Evolutionary conservation across 2,113 vertebrate genomes (phyloP), one percentile per base, ranked within the genome.

Genomic region (Trachemys scripta): DNA sequence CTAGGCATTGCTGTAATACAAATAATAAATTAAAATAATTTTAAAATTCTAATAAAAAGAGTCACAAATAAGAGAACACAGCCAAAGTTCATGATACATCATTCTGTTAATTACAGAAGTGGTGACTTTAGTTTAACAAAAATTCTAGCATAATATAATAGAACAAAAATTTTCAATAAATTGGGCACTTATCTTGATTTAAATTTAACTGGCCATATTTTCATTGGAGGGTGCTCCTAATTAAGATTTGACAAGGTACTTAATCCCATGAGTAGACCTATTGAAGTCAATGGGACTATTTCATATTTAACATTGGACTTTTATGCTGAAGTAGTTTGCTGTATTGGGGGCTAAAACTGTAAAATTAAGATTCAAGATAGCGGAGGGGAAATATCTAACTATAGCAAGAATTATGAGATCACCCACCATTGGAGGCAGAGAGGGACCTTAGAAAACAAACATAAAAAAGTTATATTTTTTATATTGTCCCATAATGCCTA

Each of bases 311-410:
- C 94, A 93, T 82, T 72, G 92, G 95, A 90, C 12, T 62, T 5
- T 0, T 92, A 87, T 85, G 92, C 92, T 88, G 56, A 78, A 90
- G 42, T 78, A 27, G 25, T 25, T 76, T 76, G 38, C 72, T 76
- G 22, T 45, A 45, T 45, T 42, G 38, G 38, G 95, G n/a, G 88
- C 90, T 90, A 95, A 76, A 45, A 62, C 72, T 86, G 0, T 35
- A 92, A 65, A 54, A 85, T 11, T 92, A 87, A 88, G 92, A 93
- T 96, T 96, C 96, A 96, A 96, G 94, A 95, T 95, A 96, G 87
- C 93, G 78, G 94, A 95, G 92, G 96, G 89, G 59, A 78, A 78
- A 56, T 95, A 53, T 22, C 62, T 82, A 93, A 82, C 29, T 72
- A 89, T 51, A 76, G 53, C 94, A 50, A 47, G 42, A 76, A 45